A percentile compares a stretch with the other conserved stretches of the same genome.
These are phyloP conservation scores for Drosophila melanogaster DNA, from an alignment of 1,140 invertebrate species.

Conservation along the genomic window DNA sequence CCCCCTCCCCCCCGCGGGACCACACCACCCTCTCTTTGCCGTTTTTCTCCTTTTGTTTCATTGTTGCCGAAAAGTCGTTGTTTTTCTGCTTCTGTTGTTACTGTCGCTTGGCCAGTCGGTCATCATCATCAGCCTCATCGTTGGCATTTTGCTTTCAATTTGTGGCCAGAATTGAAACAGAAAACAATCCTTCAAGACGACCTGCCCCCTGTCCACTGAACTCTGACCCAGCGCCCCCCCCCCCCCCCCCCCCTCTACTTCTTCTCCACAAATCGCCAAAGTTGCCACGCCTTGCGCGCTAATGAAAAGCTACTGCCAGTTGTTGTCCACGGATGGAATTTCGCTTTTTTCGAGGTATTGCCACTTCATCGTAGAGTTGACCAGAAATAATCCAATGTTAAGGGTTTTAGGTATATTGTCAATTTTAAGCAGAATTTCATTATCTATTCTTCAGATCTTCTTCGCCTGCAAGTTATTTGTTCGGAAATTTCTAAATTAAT, in stretches of 20 bases:
- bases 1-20: not conserved
- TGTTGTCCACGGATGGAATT: constrained; percentile 18
- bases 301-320: constrained; percentile 50
- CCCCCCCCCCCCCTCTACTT: not conserved
- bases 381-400: not conserved
- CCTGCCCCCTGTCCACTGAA: not conserved
- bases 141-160: constrained; percentile 72
- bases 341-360: constrained; percentile 9
- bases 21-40: constrained; percentile 3
- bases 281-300: constrained; percentile 43
- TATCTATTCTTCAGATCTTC: not conserved
- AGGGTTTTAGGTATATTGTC: not conserved
- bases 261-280: constrained; percentile 29
- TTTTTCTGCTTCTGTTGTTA: constrained; percentile 11
- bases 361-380: not conserved
- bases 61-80: constrained; percentile 68
- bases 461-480: not conserved
- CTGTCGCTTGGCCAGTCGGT: constrained; percentile 31
- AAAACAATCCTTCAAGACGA: constrained; percentile 46
- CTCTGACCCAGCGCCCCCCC: not conserved
- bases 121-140: constrained; percentile 50
- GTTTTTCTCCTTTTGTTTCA: constrained; percentile 53
- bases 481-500: not conserved
- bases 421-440: not conserved
- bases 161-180: constrained; percentile 55